Base-by-base conservation (phyloP, 92 coral and sea anemone species). In the Desmophyllum pertusum region DNA sequence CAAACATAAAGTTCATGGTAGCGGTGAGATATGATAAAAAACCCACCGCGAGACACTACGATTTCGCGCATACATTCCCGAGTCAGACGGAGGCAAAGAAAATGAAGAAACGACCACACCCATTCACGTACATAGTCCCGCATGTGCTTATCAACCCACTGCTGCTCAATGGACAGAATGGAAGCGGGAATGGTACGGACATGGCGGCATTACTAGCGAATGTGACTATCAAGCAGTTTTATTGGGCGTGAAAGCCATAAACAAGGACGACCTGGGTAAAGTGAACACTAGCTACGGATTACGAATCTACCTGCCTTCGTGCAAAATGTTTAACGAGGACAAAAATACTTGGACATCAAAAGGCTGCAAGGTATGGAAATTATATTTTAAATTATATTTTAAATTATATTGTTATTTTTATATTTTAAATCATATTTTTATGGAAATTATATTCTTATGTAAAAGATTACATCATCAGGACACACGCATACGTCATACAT, bases 251-350 rank as follows among this genome's bases (percentile, higher is more conserved):
- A 90, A 91, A 71, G 92, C 91, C 4, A 79, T 89, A 19, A 94
- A 94, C 65, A 91, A 87, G 70, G 98, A 94, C 52, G 51, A 57
- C 5, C 35, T 94, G n/a, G 55, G 77, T 7, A 75, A 79, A 17
- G 88, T 88, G 0, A 87, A 94, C 65, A 89, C 95, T 57, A 90
- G 90, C 67, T 94, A 94, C 36, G 90, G 90, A 40, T 73, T 94
- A 88, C 89, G 98, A 30, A 94, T 94, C 33, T 94, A 94, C 69
- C 85, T 94, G 38, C 98, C 98, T 39, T 89, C 98, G 18, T 96
- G 98, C 69, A 89, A 94, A 88, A 90, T 95, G 87, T 94, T 94
- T 66, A 93, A 92, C 25, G 96, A 90, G 30, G 98, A 88, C 35
- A 83, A 84, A 29, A 91, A 82, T 70, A 88, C 88, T 48, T 96